Evolutionary conservation across 1,140 invertebrate species (phyloP).

Genomic region (Conus ventricosus): DNA sequence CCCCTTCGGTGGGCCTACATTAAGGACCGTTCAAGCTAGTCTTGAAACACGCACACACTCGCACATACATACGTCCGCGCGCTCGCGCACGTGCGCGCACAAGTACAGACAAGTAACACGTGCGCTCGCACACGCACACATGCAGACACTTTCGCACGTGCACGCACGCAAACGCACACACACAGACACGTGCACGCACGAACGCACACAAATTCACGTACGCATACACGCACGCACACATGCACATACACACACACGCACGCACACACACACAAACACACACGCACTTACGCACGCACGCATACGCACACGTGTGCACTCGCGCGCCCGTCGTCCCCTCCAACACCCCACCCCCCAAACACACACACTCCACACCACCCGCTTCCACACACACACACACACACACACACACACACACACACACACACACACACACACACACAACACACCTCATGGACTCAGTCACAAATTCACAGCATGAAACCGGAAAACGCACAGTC

Average conservation of each 20-base stretch:
- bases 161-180: conserved; percentile 1
- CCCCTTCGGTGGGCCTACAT: too few relatives aligned
- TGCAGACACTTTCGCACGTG: not conserved
- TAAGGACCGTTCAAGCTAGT: too few relatives aligned
- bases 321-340: not conserved
- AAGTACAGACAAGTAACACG: not conserved
- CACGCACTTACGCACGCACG: not conserved
- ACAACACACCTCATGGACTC: not conserved
- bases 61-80: not conserved
- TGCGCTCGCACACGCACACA: not conserved
- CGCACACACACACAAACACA: not conserved
- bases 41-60: not conserved
- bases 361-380: not conserved
- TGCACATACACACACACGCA: not conserved
- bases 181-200: not conserved
- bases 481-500: too few relatives aligned
- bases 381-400: not conserved
- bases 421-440: not conserved
- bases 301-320: not conserved
- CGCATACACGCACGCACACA: not conserved
- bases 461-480: not conserved
- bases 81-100: not conserved
- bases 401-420: not conserved
- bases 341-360: not conserved
- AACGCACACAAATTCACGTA: not conserved